Evolutionary conservation across 2,113 vertebrate genomes (phyloP), one percentile per base, ranked within the genome.

Genomic region (Aptenodytes patagonicus): DNA sequence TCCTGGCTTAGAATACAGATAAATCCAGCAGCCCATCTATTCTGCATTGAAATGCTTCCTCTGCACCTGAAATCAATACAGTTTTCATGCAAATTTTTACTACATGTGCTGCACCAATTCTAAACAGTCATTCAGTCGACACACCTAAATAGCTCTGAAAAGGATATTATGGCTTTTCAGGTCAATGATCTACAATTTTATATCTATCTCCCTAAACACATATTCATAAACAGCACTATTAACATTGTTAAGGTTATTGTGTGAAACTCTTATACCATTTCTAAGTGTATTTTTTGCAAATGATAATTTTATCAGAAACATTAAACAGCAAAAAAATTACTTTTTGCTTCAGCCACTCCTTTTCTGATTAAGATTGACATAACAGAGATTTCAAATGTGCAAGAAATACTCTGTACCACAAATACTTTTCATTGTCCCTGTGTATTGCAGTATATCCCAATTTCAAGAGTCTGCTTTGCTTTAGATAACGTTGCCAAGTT

Each of bases 401-500:
- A 90, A 93, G 57, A 87, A 95, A 90, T 95, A 80, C 62, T 94
- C 69, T 55, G 42, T 73, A 77, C 26, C 79, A 79, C 83, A 77
- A 83, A 92, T 38, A 82, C 29, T 77, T 85, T 65, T 83, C 75
- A 85, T 89, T 93, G 83, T 87, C 85, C 82, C 65, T 64, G 72
- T 87, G 78, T 89, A 91, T 18, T 82, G 88, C 93, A 91, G 71
- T 55, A 58, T 68, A 86, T 87, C 94, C 95, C 81, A 92, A 60
- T 96, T 97, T 89, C 80, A 93, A 88, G 81, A 89, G 68, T 70
- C 89, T 94, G 85, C 80, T 94, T 86, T 91, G 92, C 92, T 94
- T 97, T 70, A 92, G 89, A 93, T 93, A 95, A 89, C 2, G 18
- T 94, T 95, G 93, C 94, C 93, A 95, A 97, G 95, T 93, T 95